phyloP scores from a whole-genome alignment of 2,797 vertebrate genomes.

The Hybognathus amarus region DNA sequence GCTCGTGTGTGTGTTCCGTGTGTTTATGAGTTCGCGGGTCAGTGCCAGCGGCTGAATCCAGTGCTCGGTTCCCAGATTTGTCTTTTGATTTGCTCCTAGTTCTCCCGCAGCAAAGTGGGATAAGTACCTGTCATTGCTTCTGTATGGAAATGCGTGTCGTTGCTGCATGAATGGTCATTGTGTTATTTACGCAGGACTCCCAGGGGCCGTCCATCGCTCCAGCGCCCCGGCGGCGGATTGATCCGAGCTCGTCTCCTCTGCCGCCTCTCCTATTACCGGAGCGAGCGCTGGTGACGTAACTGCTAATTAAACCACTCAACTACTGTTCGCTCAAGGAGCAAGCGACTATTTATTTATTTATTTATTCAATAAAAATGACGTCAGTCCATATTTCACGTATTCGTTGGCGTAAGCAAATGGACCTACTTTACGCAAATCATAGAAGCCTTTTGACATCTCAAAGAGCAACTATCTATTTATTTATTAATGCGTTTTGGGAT shows the following conservation, averaged over 20 bases:
- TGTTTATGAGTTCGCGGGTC: background rate
- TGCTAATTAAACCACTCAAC: too few relatives aligned
- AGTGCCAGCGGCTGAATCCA: background rate
- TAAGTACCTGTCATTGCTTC: constrained; percentile 38
- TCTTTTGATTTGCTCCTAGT: constrained; percentile 30
- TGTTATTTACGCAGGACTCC: constrained; percentile 31
- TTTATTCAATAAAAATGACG: too few relatives aligned
- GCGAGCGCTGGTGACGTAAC: background rate
- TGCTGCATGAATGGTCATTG: constrained; percentile 35
- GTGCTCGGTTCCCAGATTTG: constrained; percentile 17
- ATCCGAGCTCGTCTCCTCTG: background rate
- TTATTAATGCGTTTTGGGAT: background rate
- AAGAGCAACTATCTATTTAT: background rate
- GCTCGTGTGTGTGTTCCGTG: background rate
- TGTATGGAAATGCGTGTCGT: constrained; percentile 36
- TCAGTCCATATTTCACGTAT: background rate
- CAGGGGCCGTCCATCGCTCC: background rate
- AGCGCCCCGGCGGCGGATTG: constrained; percentile 6
- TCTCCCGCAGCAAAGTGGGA: constrained; percentile 22
- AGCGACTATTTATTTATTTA: too few relatives aligned
- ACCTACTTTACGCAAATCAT: background rate
- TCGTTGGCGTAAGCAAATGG: background rate
- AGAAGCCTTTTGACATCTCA: background rate
- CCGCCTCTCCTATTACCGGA: background rate
- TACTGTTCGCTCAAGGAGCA: too few relatives aligned